Conservation (phyloP, 2,888 invertebrate genomes). For the Euzophera pinguis region DNA sequence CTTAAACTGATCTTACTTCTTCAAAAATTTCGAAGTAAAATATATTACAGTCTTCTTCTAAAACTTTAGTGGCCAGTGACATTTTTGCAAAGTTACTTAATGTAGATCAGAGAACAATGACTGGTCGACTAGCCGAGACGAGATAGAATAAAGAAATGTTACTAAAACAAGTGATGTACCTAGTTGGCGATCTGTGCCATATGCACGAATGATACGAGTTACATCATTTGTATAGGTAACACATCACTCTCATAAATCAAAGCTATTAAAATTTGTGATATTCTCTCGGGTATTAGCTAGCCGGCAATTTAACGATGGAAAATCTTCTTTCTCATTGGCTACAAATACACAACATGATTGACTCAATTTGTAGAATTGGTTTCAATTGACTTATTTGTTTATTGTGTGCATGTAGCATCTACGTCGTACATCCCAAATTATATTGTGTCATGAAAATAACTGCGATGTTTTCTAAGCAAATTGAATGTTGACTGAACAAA, state of each 20-base stretch:
- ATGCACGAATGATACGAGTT: conserved; percentile 27
- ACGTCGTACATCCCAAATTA: neutral
- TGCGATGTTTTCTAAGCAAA: neutral
- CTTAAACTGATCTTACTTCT: conserved; percentile 22
- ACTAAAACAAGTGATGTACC: conserved; percentile 26
- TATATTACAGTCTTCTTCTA: conserved; percentile 20
- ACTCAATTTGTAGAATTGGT: conserved; percentile 8
- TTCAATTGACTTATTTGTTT: neutral
- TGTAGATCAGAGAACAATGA: conserved; percentile 32
- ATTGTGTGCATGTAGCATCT: neutral
- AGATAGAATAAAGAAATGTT: conserved; percentile 42
- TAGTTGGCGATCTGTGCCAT: conserved; percentile 41
- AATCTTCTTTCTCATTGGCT: neutral
- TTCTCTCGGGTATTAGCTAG: neutral
- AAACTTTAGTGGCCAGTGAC: conserved; percentile 20
- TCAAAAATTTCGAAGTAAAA: conserved; percentile 23
- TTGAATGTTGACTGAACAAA: conserved; percentile 35
- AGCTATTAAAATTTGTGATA: neutral
- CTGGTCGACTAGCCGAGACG: conserved; percentile 29
- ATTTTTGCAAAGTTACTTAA: conserved; percentile 23
- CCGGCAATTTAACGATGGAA: too few species aligned
- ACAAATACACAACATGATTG: neutral
- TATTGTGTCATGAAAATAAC: neutral
- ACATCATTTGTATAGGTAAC: conserved; percentile 21
- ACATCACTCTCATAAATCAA: neutral